Base-by-base conservation (phyloP, 92 coral and sea anemone species). In the Anthopleura xanthogrammica region DNA sequence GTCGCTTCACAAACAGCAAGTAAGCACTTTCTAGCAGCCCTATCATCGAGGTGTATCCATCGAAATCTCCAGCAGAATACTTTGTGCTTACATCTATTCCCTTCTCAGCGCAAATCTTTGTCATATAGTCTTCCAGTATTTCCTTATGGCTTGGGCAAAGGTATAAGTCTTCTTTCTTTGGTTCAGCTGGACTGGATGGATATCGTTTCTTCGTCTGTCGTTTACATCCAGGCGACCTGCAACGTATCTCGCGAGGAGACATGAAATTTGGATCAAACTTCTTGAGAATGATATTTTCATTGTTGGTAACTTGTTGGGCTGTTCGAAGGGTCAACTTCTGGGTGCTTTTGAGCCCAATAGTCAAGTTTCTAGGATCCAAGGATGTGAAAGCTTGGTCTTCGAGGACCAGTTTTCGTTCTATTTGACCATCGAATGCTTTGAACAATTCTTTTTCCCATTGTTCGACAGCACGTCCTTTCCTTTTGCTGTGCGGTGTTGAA, bases 191-290 rank as follows among this genome's bases (percentile, higher is more conserved):
- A 79, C 36, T 29, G 36, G 74, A 9, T 23, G 42, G 19, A 1
- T 79, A 80, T 71, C 82, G 79, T 13, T 74, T 81, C 60, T 88
- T 88, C 29, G 13, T 79, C 41, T 24, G 52, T n/a, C n/a, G n/a
- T 50, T 71, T 65, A 65, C 97, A 93, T 0, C 83, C 88, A 9
- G 92, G 87, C 22, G 66, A 82, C 73, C 97, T 89, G 73, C 97
- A 93, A 16, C 80, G 42, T 11, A 93, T 88, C 2, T 86, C 81
- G 12, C 65, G 78, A 10, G 86, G 60, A 14, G 66, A 39, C 41
- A 65, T 48, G 85, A 85, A 90, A 79, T 86, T 90, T 2, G 94
- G 97, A 73, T 93, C 90, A 56, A 93, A 93, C 83, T 86, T 90
- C 11, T 52, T 24, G 24, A 93, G 89, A 6, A 17, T 24, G 76